phyloP scores from a whole-genome alignment of 2,113 vertebrate species.

The Melanotaenia duboulayi region DNA sequence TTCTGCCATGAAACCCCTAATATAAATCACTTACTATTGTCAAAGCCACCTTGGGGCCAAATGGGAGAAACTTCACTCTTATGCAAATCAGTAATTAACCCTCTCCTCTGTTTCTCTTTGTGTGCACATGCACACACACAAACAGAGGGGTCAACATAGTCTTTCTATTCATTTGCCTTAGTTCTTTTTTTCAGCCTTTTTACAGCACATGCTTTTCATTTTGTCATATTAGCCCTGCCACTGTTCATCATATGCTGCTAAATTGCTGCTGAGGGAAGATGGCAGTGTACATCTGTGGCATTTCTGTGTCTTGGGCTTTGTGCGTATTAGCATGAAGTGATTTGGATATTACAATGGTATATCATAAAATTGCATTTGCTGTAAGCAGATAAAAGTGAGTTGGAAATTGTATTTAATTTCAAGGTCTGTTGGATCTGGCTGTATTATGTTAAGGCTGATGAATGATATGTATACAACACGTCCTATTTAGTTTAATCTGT shows the following conservation, averaged over 20 bases:
- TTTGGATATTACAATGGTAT: constrained; percentile 1
- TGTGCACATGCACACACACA: background rate
- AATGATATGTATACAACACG: background rate
- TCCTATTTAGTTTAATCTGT: too few species aligned
- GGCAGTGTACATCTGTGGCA: constrained; percentile 21
- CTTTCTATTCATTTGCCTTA: background rate
- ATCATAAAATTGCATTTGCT: constrained; percentile 6
- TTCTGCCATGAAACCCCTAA: background rate
- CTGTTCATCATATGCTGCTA: constrained; percentile 49
- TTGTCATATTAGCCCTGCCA: constrained; percentile 57
- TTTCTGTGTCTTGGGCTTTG: background rate
- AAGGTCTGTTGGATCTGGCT: background rate
- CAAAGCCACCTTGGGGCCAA: constrained; percentile 56
- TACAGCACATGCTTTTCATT: constrained; percentile 66
- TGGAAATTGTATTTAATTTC: constrained; percentile 10
- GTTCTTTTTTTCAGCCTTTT: constrained; percentile 25
- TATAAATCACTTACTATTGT: constrained; percentile 46
- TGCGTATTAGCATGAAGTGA: background rate
- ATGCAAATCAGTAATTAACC: constrained; percentile 74
- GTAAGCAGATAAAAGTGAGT: background rate
- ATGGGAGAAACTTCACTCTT: constrained; percentile 56
- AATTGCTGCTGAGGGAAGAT: constrained; percentile 49
- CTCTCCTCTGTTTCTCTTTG: constrained; percentile 21
- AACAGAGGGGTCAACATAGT: constrained; percentile 11
- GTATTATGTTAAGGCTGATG: background rate